Base-by-base conservation (phyloP, 2,797 vertebrate genomes). In the Eidolon dupreanum region DNA sequence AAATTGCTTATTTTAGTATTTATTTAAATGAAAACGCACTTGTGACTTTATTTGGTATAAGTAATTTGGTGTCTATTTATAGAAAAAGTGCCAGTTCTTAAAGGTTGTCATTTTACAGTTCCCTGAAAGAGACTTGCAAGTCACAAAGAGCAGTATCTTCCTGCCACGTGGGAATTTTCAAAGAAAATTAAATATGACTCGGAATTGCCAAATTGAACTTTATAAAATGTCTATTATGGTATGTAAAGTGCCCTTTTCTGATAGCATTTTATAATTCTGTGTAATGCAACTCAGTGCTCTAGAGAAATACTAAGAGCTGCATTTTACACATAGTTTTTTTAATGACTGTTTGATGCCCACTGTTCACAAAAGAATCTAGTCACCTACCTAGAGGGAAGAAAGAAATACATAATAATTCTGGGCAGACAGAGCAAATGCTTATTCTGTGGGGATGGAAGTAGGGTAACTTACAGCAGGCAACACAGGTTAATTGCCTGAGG, bases 171-270 rank as follows among this genome's bases (percentile, higher is more conserved):
- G 94, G 97, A 89, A 89, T 98, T 97, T 94, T 93, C 93, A 83
- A 90, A 92, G 94, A 96, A 97, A 96, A 97, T 97, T 96, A 97
- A 97, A 79, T 96, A 96, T 82, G 91, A 20, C 84, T 96, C 78
- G 41, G 88, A 97, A 97, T 97, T 94, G 68, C 95, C 90, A 97
- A 93, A 96, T 70, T 97, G 97, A 96, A 97, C 94, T 97, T 98
- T 97, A 96, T 85, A 93, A 96, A 97, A 95, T 97, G 88, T 93
- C 88, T 96, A 63, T 91, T 87, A 96, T 91, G 59, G 70, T 81
- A 91, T 88, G 86, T 90, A 93, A 97, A 97, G 96, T 90, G 66
- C 94, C 83, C 79, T 96, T 97, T 97, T 88, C 95, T 61, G 79
- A 77, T 92, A 65, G 82, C 88, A 87, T 95, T 95, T 97, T 93